Conservation (phyloP, 2,113 vertebrate species). For the Sterna hirundo region DNA sequence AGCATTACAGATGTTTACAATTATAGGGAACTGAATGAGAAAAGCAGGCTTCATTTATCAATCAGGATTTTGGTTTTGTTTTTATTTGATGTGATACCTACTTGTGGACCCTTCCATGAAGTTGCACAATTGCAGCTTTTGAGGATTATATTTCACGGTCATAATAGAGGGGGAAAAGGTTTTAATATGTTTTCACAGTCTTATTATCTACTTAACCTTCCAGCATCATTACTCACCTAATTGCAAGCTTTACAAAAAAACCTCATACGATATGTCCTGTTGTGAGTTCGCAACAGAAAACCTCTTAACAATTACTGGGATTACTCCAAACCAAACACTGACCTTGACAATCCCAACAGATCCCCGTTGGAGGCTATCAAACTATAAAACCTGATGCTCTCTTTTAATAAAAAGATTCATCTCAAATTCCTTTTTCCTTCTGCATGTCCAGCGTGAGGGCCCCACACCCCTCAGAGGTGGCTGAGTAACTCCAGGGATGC, state of each 20-base stretch:
- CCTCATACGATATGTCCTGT: not conserved
- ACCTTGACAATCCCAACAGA: constrained; percentile 6
- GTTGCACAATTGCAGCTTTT: constrained; percentile 54
- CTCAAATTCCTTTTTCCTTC: not conserved
- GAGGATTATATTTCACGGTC: constrained; percentile 61
- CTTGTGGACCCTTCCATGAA: constrained; percentile 33
- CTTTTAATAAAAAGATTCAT: not conserved
- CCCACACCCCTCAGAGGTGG: not conserved
- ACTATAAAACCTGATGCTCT: not conserved
- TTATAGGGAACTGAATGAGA: constrained; percentile 50
- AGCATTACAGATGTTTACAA: constrained; percentile 62
- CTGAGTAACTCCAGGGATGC: not conserved
- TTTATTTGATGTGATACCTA: constrained; percentile 59
- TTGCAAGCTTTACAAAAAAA: constrained; percentile 9
- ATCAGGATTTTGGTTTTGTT: constrained; percentile 57
- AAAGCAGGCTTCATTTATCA: constrained; percentile 54
- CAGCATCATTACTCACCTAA: constrained; percentile 72
- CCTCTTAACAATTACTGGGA: constrained; percentile 6
- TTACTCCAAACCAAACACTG: not conserved
- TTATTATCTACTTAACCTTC: constrained; percentile 69
- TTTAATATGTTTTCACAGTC: constrained; percentile 72
- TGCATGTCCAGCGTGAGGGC: not conserved
- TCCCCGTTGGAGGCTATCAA: not conserved
- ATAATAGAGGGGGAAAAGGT: constrained; percentile 13
- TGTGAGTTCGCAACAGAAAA: constrained; percentile 3